Base-by-base conservation (phyloP, 2,113 vertebrate genomes). In the Rhizomys pruinosus region DNA sequence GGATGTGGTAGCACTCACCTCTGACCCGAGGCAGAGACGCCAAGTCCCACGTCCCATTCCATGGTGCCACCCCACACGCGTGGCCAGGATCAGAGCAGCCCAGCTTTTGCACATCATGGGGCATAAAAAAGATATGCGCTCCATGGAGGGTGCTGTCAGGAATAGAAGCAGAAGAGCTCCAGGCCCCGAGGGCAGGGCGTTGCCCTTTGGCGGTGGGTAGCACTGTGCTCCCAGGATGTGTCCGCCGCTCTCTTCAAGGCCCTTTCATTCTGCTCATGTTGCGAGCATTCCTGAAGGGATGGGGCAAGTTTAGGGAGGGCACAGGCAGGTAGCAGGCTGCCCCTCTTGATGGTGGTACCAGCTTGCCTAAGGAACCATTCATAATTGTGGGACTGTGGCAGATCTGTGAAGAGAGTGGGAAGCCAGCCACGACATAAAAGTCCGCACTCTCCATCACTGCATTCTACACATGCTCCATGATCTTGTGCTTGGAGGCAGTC, bases 361-460 rank as follows among this genome's bases (percentile, higher is more conserved):
- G 80, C 79, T 68, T 88, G 72, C 29, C 55, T 8, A 59, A 63
- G n/a, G 73, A 68, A 52, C 17, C 25, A 29, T 57, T 61, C 55
- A 20, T 80, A 78, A 89, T 42, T 57, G 47, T 61, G 10, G 68
- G 74, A 93, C 37, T 29, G 13, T 2, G 59, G 73, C 1, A 3
- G 44, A 52, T 69, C 96, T 63, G 86, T 39, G 42, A 23, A 32
- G 69, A 81, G 84, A 61, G 44, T 22, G 25, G 82, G 91, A 91
- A 87, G 72, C 42, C 73, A 47, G 66, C 37, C 63, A 25, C 13
- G 0, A 71, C 20, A 87, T 64, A 19, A 66, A 73, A 88, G 94
- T 34, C 90, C 87, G 76, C 55, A 2, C 39, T 25, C 71, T n/a
- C 42, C 84, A 71, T 92, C 69, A 39, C 8, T 39, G 37, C 64